Conservation (phyloP, 1,140 invertebrate species). For the Patella vulgata region DNA sequence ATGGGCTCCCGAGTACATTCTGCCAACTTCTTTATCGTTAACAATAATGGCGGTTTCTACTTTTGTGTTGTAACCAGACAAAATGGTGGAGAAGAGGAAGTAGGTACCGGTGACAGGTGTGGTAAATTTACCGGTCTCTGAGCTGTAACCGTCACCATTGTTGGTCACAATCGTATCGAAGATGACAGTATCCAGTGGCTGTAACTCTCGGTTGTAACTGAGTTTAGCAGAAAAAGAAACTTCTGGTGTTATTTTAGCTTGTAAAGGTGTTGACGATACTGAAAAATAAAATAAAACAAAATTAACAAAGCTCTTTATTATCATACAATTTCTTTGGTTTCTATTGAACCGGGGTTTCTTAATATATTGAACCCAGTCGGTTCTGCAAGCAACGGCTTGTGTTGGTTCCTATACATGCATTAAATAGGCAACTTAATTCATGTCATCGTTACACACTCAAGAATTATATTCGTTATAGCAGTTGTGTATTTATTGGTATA, state of each 20-base stretch:
- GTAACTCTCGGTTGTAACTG: conserved; percentile 36
- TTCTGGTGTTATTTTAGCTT: conserved; percentile 1
- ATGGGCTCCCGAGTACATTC: conserved; percentile 42
- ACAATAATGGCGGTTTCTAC: conserved; percentile 40
- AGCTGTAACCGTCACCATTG: conserved; percentile 29
- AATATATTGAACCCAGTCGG: too few relatives aligned
- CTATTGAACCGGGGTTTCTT: too few relatives aligned
- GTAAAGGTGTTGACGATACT: neutral
- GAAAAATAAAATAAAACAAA: neutral
- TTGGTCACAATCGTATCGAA: conserved; percentile 37
- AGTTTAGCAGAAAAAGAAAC: conserved; percentile 32
- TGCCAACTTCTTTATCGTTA: conserved; percentile 41
- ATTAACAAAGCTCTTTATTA: neutral
- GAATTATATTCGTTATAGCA: too few relatives aligned
- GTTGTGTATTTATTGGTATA: too few relatives aligned
- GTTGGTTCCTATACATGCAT: too few relatives aligned
- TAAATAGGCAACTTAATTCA: too few relatives aligned
- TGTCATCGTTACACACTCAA: too few relatives aligned
- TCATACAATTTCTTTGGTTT: neutral
- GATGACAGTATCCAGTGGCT: conserved; percentile 34
- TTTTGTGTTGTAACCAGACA: conserved; percentile 40
- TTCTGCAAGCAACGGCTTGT: too few relatives aligned
- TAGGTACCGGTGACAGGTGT: conserved; percentile 28
- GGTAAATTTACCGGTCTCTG: conserved; percentile 35
- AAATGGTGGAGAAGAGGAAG: conserved; percentile 31